These are phyloP conservation scores for Tholera decimalis DNA, from an alignment of 2,888 invertebrate genomes.

Conservation along the genomic window DNA sequence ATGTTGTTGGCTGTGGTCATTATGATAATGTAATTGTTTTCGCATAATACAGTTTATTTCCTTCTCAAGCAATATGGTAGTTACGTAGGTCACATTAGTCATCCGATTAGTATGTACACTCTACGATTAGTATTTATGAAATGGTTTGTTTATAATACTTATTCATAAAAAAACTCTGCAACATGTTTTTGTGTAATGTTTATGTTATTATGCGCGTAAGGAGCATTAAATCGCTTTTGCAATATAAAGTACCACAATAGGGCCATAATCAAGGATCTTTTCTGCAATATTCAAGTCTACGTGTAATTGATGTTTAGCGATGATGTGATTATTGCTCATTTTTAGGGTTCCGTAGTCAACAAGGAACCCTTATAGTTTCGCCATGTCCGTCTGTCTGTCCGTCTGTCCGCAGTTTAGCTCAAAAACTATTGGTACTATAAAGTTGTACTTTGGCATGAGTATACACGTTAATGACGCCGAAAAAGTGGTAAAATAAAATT, in stretches of 20 bases:
- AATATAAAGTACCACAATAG: background rate
- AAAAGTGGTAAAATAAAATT: too few species aligned
- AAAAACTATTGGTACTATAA: too few species aligned
- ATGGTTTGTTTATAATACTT: background rate
- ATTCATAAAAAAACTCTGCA: background rate
- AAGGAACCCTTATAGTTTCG: too few species aligned
- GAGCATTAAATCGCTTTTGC: background rate
- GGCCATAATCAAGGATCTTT: constrained; percentile 30
- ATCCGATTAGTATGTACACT: background rate
- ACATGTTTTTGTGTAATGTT: constrained; percentile 13
- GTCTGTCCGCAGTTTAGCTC: too few species aligned
- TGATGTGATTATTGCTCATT: constrained; percentile 32
- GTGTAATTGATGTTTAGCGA: constrained; percentile 20
- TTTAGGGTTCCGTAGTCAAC: too few species aligned
- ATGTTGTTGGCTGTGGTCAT: background rate
- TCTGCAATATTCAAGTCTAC: constrained; percentile 15
- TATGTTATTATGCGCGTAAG: constrained; percentile 6
- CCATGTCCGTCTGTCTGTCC: too few species aligned
- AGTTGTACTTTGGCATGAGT: too few species aligned
- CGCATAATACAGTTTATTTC: constrained; percentile 4
- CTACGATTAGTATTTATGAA: background rate
- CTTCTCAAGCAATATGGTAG: background rate
- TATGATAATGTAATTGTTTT: background rate
- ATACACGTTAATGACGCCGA: too few species aligned
- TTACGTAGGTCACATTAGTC: background rate